Conservation (phyloP, 1,140 invertebrate species). For the Diachasmimorpha longicaudata region DNA sequence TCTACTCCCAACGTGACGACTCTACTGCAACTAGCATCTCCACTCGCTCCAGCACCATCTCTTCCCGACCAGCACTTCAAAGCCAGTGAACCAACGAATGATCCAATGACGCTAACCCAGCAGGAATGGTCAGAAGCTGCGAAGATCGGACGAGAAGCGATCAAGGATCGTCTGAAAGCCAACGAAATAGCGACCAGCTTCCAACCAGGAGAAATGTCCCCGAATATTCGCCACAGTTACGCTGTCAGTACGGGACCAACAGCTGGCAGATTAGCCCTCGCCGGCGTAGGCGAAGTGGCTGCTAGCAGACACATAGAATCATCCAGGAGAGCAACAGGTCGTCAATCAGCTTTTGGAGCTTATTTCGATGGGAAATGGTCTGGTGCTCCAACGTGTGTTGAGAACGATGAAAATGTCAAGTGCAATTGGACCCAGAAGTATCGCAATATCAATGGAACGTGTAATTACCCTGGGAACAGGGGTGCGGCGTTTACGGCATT, state of each 20-base stretch:
- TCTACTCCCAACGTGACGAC: constrained; percentile 17
- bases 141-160: constrained; percentile 63
- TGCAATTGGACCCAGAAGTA: constrained; percentile 63
- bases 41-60: background rate
- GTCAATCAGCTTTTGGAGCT: constrained; percentile 46
- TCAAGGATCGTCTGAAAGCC: constrained; percentile 62
- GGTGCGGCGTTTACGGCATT: constrained; percentile 81
- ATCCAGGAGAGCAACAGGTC: constrained; percentile 37
- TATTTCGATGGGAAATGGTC: constrained; percentile 65
- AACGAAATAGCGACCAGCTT: constrained; percentile 61
- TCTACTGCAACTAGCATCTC: constrained; percentile 19
- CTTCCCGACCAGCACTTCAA: constrained; percentile 24
- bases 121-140: constrained; percentile 58
- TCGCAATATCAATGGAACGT: constrained; percentile 77
- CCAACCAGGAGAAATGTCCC: constrained; percentile 64
- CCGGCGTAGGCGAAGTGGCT: constrained; percentile 70
- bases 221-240: constrained; percentile 72
- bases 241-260: constrained; percentile 67
- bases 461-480: constrained; percentile 75
- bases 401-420: constrained; percentile 37
- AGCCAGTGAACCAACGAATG: constrained; percentile 6
- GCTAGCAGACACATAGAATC: constrained; percentile 67
- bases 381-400: constrained; percentile 45
- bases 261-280: constrained; percentile 67
- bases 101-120: constrained; percentile 39